Conservation (phyloP, 1,140 invertebrate species). For the Penaeus japonicus region DNA sequence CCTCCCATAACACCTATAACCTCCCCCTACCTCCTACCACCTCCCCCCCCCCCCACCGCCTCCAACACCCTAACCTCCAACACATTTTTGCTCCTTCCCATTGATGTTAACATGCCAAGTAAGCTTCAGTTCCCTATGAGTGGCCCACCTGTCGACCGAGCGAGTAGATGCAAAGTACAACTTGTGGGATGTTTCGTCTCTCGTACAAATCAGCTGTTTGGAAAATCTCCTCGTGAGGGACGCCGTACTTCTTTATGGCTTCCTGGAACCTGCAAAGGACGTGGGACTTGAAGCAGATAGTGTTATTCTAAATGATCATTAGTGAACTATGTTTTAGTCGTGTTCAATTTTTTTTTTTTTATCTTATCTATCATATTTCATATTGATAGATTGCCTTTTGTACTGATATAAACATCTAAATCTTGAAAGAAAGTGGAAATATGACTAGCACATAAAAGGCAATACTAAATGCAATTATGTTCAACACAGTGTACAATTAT, state of each 20-base stretch:
- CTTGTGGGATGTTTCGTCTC: conserved; percentile 94
- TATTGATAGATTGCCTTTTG: too few species aligned
- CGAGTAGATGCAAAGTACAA: conserved; percentile 88
- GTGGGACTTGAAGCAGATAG: too few species aligned
- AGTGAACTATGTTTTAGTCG: too few species aligned
- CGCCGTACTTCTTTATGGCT: conserved; percentile 90
- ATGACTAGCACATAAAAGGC: too few species aligned
- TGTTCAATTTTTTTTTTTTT: too few species aligned
- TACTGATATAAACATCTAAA: too few species aligned
- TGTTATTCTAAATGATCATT: too few species aligned
- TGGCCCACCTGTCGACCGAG: conserved; percentile 87
- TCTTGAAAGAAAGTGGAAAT: too few species aligned
- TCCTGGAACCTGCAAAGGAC: conserved; percentile 75
- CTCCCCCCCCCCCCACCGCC: background rate
- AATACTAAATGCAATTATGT: too few species aligned
- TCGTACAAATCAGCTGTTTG: conserved; percentile 98
- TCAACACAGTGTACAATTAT: too few species aligned
- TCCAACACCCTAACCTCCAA: background rate
- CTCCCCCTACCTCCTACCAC: background rate
- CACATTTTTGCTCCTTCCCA: too few species aligned
- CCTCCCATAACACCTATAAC: background rate
- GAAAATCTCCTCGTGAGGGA: conserved; percentile 96
- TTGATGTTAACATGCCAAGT: background rate
- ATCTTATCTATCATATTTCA: too few species aligned
- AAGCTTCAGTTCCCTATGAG: conserved; percentile 13